A percentile compares a stretch with the other conserved stretches of the same genome.
Conservation (phyloP, 2,797 vertebrate genomes). For the Buphagus erythrorhynchus region DNA sequence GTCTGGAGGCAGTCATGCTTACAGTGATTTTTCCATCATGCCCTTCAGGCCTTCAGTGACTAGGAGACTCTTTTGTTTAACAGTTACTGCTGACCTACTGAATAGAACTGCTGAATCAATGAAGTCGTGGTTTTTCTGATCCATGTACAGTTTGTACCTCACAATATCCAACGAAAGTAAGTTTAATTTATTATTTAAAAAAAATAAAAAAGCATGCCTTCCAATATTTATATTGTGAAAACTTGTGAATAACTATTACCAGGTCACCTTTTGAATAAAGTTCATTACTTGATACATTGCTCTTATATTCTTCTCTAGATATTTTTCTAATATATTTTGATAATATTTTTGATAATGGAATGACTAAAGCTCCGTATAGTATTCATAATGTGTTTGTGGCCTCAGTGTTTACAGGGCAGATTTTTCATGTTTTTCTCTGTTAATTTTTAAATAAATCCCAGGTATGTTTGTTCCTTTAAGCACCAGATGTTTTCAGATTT, state of each 20-base stretch:
- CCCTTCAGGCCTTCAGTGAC: background rate
- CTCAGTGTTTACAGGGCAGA: background rate
- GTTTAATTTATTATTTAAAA: background rate
- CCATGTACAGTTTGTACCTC: background rate
- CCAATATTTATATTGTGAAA: background rate
- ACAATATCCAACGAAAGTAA: background rate
- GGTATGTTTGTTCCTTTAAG: background rate
- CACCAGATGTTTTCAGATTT: background rate
- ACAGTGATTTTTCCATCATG: background rate
- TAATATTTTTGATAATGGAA: background rate
- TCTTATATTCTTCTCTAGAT: background rate
- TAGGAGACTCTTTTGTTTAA: background rate
- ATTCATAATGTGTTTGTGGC: background rate
- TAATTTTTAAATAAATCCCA: background rate
- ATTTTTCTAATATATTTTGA: background rate
- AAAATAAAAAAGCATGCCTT: background rate
- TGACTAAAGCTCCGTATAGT: background rate
- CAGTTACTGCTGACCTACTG: conserved; percentile 5
- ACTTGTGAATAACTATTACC: background rate
- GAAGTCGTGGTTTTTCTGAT: background rate
- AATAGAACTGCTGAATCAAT: conserved; percentile 17
- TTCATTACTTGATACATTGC: background rate
- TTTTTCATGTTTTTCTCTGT: background rate
- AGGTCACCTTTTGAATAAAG: background rate
- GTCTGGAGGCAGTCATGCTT: background rate